Evolutionary conservation across 2,888 invertebrate genomes (phyloP), one percentile per base, ranked within the genome.

Genomic region (Lepidochitona cinerea): DNA sequence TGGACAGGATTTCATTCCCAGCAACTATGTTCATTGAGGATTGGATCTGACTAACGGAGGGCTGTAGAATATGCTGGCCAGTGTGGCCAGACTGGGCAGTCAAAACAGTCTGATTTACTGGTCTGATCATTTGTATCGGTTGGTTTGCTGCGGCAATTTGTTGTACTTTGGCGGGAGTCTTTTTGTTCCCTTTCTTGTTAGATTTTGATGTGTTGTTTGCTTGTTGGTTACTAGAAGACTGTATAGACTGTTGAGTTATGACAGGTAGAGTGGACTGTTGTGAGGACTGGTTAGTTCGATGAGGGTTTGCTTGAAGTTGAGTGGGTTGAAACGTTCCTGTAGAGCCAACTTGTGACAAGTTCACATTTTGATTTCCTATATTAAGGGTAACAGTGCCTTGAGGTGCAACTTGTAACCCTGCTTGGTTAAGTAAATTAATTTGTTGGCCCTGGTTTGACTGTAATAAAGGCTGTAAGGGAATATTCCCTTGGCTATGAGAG

Each of bases 341-440:
- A 23, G 59, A 59, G 14, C 79, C 72, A 7, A 83, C 70, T 32
- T 82, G 80, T 65, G 81, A 81, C 29, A 85, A 76, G 37, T 79
- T 81, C 26, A 84, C 73, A 77, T 84, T 85, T 73, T 84, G 84
- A 26, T 83, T 83, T 18, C 79, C 81, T 53, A 85, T 79, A 68
- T 85, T 85, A 18, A 87, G 66, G 9, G 81, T 83, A 59, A 86
- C 76, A 23, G 83, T 81, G 3, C 79, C 78, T 9, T 73, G 54
- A 52, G 75, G 70, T 29, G 71, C 70, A 66, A 53, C 69, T 64
- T 37, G 74, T 37, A 69, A 37, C 72, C 75, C 74, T 76, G 79
- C 72, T 53, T 81, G 79, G 59, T 67, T 53, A 37, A 72, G 68
- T 49, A 72, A 54, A 68, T 72, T 72, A 29, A 72, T 53, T 23